Percentiles rank a stretch among this genome's conserved stretches.
phyloP scores from a whole-genome alignment of 2,888 invertebrate genomes.

The Busseola fusca region DNA sequence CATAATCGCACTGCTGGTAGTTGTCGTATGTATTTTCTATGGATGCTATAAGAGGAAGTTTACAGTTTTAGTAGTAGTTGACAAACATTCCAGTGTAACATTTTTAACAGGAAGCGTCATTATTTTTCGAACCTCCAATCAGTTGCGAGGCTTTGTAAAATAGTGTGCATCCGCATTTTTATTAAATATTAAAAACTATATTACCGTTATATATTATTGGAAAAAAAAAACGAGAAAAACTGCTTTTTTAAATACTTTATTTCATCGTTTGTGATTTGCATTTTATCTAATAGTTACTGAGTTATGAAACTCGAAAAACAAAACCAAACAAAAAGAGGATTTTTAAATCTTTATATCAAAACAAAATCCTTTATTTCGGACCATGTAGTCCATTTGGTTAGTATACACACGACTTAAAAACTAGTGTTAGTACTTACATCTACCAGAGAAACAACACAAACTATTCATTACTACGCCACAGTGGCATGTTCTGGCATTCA shows the following conservation, averaged over 20 bases:
- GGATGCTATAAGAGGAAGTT: neutral
- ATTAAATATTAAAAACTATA: neutral
- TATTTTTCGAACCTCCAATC: neutral
- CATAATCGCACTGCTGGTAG: neutral
- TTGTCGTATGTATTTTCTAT: neutral
- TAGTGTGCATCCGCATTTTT: neutral
- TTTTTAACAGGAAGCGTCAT: neutral
- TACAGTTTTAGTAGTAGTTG: neutral
- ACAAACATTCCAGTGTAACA: neutral
- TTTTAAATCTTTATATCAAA: too few relatives aligned
- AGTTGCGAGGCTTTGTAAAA: neutral
- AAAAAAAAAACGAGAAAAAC: neutral
- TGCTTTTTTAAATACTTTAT: neutral
- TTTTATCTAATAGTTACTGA: neutral
- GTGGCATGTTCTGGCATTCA: too few relatives aligned
- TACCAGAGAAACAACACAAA: too few relatives aligned
- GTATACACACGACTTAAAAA: too few relatives aligned
- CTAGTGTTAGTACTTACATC: too few relatives aligned
- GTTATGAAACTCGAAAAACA: neutral
- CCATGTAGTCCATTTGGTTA: too few relatives aligned
- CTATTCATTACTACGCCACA: too few relatives aligned
- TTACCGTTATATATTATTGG: neutral
- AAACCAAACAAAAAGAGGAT: neutral
- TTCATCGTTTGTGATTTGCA: neutral
- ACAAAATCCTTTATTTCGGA: too few relatives aligned